Evolutionary conservation across 2,113 vertebrate species (phyloP), one percentile per base, ranked within the genome.

Genomic region (Tiliqua scincoides): DNA sequence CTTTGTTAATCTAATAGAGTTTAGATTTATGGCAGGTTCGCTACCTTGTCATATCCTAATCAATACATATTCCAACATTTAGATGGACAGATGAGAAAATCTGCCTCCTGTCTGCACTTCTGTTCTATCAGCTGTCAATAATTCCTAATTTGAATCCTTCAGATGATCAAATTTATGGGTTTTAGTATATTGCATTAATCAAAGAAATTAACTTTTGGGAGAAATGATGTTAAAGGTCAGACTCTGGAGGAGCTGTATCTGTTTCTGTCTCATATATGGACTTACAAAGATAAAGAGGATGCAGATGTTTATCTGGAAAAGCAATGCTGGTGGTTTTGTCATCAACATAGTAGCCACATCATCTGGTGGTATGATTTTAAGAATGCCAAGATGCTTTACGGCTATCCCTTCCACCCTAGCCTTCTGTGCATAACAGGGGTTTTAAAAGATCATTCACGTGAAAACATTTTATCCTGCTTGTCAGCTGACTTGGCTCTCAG

Each of bases 1-100:
- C 94, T 91, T 75, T 91, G 95, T 95, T 97, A 96, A 96, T 95
- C 96, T 96, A 96, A 97, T 96, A 95, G 96, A 96, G 93, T 97
- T 97, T 92, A 96, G 96, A 96, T 97, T 97, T 96, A 96, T 96
- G 95, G 88, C 76, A 83, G 94, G 91, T 91, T 93, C 94, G 94
- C 91, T 89, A 95, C 93, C 88, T 86, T 87, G 93, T 96, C 96
- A 95, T 96, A 96, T 95, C 95, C 95, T 96, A 96, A 97, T 97
- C 96, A 94, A 96, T 96, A 96, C 88, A 71, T 94, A 94, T 95
- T 94, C 95, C 87, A 94, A 90, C 94, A 86, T 94, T 91, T 84
- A 94, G 96, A 96, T 89, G 94, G 95, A 95, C 96, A 94, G 95
- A 96, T 93, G 94, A 92, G 94, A 95, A 94, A 95, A 94, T 94